Evolutionary conservation across 2,888 invertebrate genomes (phyloP), one percentile per base, ranked within the genome.

Genomic region (Amiota minor): DNA sequence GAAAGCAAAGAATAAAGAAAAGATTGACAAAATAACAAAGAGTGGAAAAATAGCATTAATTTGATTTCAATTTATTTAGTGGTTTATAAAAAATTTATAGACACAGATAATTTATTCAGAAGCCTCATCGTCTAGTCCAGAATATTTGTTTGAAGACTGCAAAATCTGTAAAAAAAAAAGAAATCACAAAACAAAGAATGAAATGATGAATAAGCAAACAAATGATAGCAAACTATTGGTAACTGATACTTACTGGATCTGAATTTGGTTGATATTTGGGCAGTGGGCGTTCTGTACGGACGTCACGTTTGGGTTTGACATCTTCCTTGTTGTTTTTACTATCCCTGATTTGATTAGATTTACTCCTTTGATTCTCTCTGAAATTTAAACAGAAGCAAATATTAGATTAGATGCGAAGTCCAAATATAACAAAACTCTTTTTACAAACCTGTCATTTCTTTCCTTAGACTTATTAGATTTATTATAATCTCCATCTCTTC

Each of bases 81-180:
- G 2, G 35, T 77, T 79, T 78, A 79, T 77, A 77, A 77, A 76
- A 85, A 80, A 80, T 76, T 82, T 35, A 23, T 76, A 72, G 74
- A 77, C 20, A 91, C 91, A 87, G 92, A 78, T 62, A 80, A 71
- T 77, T 85, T 81, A 87, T 74, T 88, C 87, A 77, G 87, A 87
- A 79, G 78, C 93, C 82, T 93, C 94, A 88, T 93, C 93, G 86
- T 93, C 93, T 86, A 94, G 93, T 89, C 93, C 93, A 83, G 92
- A 91, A 92, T 93, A 95, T 91, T 94, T 94, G 89, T 95, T 95
- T 87, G 93, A 93, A 87, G 93, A 93, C 88, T 93, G 93, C 87
- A 95, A 93, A 90, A 93, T 93, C 93, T 94, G 91, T 2, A 91
- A 92, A 80, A 77, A 78, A 79, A 70, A 82, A 80, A 81, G 73